A percentile compares a stretch with the other conserved stretches of the same genome.
Conservation (phyloP, 2,888 invertebrate genomes). For the Bombylius discolor region DNA sequence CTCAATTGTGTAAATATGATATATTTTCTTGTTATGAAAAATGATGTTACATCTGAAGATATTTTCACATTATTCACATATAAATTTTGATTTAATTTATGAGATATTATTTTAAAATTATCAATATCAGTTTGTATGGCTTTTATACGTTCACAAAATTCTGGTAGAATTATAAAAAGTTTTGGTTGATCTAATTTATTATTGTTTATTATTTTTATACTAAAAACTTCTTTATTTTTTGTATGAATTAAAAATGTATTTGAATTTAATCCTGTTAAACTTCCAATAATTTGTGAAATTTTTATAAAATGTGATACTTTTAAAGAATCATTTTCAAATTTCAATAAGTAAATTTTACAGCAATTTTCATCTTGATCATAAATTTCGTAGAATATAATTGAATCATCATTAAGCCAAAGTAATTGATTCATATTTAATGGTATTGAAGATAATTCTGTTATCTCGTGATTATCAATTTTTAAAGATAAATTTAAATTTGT, state of each 20-base stretch:
- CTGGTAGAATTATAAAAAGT: constrained; percentile 6
- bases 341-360: not conserved
- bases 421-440: constrained; percentile 41
- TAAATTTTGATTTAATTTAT: constrained; percentile 25
- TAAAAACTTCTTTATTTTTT: constrained; percentile 2
- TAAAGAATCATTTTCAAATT: not conserved
- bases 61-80: constrained; percentile 25
- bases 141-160: constrained; percentile 14
- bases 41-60: constrained; percentile 34
- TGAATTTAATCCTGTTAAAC: not conserved
- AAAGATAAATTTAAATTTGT: not conserved
- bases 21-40: constrained; percentile 31
- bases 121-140: constrained; percentile 15
- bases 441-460: not conserved
- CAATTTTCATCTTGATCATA: not conserved
- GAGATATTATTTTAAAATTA: constrained; percentile 19
- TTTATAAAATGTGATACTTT: too few species aligned
- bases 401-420: constrained; percentile 41
- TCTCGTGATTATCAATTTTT: too few species aligned
- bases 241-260: constrained; percentile 6
- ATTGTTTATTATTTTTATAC: not conserved
- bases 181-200: not conserved
- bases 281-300: not conserved
- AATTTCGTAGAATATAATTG: constrained; percentile 32
- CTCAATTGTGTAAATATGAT: constrained; percentile 33